These are phyloP conservation scores for Cyclophora punctaria DNA, from an alignment of 2,888 invertebrate species.

Conservation along the genomic window DNA sequence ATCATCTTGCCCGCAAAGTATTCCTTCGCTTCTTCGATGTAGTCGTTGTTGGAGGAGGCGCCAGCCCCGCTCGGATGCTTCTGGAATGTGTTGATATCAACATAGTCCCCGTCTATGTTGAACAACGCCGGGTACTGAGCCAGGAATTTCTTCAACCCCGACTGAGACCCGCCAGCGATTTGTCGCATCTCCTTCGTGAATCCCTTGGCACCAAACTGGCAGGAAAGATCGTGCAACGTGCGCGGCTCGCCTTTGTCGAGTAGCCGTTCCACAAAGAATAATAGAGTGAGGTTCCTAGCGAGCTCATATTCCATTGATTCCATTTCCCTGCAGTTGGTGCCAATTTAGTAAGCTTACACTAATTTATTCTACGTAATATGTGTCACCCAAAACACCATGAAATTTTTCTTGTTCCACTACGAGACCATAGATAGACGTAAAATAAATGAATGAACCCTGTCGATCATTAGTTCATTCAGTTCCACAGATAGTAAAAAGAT, in stretches of 20 bases:
- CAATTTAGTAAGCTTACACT: slow-evolving; percentile 68
- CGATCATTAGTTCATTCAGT: no score
- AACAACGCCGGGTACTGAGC: slow-evolving; percentile 97
- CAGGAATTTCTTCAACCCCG: slow-evolving; percentile 96
- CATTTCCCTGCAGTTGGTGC: slow-evolving; percentile 80
- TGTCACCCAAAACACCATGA: slow-evolving; percentile 76
- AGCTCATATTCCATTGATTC: slow-evolving; percentile 96
- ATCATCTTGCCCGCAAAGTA: slow-evolving; percentile 97
- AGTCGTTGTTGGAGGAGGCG: slow-evolving; percentile 84
- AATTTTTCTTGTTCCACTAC: slow-evolving; percentile 55
- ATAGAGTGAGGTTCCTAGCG: slow-evolving; percentile 94
- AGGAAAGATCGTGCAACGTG: slow-evolving; percentile 97
- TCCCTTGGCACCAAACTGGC: slow-evolving; percentile 99
- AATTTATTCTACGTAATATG: slow-evolving; percentile 71
- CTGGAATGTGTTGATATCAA: slow-evolving; percentile 88
- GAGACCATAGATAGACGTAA: not conserved
- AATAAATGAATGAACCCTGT: not conserved
- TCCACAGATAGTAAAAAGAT: no score
- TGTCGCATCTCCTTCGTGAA: slow-evolving; percentile 99
- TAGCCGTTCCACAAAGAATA: slow-evolving; percentile 98
- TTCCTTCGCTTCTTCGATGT: slow-evolving; percentile 96
- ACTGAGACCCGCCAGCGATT: slow-evolving; percentile 95
- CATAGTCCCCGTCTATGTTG: slow-evolving; percentile 94
- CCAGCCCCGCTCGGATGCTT: slow-evolving; percentile 75
- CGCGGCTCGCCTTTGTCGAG: slow-evolving; percentile 97